Percentiles rank a stretch among this genome's conserved stretches.
Evolutionary conservation across 2,797 vertebrate genomes (phyloP).

Genomic region (Acrossocheilus fasciatus): DNA sequence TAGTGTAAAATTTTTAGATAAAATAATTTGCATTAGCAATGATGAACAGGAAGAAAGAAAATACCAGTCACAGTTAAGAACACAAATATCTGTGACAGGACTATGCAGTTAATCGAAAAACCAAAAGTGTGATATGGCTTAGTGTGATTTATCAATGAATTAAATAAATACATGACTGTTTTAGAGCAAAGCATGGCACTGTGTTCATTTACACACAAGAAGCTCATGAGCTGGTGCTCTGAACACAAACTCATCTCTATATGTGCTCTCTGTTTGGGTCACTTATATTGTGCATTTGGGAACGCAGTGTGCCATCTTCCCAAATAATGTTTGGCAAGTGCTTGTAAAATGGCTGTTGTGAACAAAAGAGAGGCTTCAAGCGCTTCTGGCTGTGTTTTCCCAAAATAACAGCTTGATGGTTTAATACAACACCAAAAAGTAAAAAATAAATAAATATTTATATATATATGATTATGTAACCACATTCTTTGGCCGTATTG

Average conservation of each 20-base stretch:
- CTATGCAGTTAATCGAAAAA: background rate
- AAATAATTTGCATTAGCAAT: background rate
- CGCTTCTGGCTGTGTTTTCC: background rate
- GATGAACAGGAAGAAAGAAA: background rate
- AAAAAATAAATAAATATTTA: background rate
- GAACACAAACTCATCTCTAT: background rate
- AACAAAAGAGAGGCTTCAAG: background rate
- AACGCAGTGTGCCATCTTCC: slow-evolving; percentile 1
- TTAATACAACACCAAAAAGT: background rate
- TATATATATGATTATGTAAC: background rate
- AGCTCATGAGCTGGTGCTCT: background rate
- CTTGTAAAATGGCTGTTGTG: background rate
- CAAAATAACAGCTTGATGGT: background rate
- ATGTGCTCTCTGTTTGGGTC: background rate
- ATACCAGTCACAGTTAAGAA: background rate
- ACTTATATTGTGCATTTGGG: background rate
- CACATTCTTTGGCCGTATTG: background rate
- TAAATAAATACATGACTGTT: background rate
- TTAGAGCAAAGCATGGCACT: background rate
- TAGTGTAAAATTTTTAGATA: background rate
- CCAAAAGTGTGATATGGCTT: background rate
- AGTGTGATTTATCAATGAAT: background rate
- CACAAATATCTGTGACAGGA: background rate
- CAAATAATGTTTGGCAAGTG: background rate
- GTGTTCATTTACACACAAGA: background rate